Evolutionary conservation across 2,797 vertebrate genomes (phyloP).

Genomic region (Sphenopsis melanotis): DNA sequence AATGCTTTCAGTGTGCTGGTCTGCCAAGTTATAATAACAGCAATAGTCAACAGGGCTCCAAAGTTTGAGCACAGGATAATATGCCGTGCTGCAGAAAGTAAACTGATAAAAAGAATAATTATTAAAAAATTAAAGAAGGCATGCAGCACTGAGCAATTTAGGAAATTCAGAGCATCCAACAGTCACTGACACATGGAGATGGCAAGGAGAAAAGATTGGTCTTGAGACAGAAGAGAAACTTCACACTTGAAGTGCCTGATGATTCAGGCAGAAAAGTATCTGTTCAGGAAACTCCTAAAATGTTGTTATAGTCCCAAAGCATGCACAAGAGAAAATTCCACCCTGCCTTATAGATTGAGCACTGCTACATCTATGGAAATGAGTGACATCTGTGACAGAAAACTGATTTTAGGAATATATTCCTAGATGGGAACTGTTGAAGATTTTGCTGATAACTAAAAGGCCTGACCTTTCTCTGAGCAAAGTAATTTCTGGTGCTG

Average conservation of each 20-base stretch:
- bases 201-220: background rate
- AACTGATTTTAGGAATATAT: background rate
- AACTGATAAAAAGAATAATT: background rate
- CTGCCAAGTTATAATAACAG: background rate
- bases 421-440: background rate
- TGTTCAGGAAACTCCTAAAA: background rate
- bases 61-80: background rate
- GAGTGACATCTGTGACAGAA: background rate
- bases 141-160: background rate
- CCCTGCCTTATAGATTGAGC: background rate
- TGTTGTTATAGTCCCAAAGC: background rate
- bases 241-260: background rate
- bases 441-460: background rate
- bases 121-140: background rate
- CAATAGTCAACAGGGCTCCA: background rate
- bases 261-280: background rate
- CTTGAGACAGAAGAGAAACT: background rate
- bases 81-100: background rate
- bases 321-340: background rate
- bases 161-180: background rate
- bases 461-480: background rate
- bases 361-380: background rate
- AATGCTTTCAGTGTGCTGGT: background rate
- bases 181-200: background rate
- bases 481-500: background rate